Evolutionary conservation across 2,113 vertebrate species (phyloP), one percentile per base, ranked within the genome.

Genomic region (Stegastes partitus): DNA sequence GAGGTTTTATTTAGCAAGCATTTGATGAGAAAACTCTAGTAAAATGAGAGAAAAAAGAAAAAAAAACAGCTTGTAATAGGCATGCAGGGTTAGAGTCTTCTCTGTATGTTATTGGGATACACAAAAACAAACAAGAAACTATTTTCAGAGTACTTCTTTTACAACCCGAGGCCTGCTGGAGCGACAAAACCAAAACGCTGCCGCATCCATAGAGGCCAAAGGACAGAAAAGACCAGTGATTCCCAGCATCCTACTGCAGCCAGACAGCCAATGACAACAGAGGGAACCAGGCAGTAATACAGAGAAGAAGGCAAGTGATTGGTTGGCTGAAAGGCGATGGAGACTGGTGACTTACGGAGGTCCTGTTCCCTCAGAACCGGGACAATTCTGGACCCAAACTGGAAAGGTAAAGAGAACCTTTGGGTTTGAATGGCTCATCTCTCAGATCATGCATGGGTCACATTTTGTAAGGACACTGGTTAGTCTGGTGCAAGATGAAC

Each of bases 311-410:
- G 63, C 76, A 82, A 63, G 73, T 77, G 87, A 87, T 75, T 87
- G 86, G 57, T 86, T 92, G 80, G 89, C 85, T 92, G 84, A 90
- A 79, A 87, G 86, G 79, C 66, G 66, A 87, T 92, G 90, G 73
- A 92, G 81, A 82, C 84, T 90, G 65, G 90, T 93, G 94, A 99
- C 97, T 98, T 98, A 98, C 98, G 96, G 91, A 89, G 94, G 91
- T 95, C 93, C 93, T 93, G 93, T 94, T 95, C 95, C 94, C 92
- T 99, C 97, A 99, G 94, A 99, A 96, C 92, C 96, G 95, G 95
- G 97, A 98, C 95, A 98, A 96, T 95, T 98, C 97, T 96, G 95
- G 95, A 94, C 96, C 96, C 82, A 96, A 91, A 94, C 98, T 99
- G 97, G 93, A 99, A n/a, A 99, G 94, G 96, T 95, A 97, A 97